Evolutionary conservation across 2,888 invertebrate species (phyloP).

Genomic region (Girardia tigrina): DNA sequence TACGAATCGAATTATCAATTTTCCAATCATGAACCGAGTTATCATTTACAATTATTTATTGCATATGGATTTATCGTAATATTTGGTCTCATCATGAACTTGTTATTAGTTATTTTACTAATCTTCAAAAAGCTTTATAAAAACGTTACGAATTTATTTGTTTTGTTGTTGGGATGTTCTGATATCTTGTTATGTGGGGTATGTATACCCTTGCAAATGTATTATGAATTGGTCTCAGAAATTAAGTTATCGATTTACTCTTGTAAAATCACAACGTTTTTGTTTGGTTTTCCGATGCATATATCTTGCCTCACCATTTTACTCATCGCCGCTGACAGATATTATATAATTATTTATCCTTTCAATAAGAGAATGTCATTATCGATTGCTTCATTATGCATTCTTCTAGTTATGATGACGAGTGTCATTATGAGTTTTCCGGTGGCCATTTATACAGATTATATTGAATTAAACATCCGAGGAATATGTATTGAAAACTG

Average conservation of each 20-base stretch:
- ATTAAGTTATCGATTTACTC: neutral
- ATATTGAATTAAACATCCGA: neutral
- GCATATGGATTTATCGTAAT: neutral
- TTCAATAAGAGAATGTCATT: conserved; percentile 25
- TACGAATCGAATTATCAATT: no score
- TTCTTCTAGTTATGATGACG: neutral
- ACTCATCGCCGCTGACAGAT: conserved; percentile 31
- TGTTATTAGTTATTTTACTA: neutral
- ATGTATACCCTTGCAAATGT: conserved; percentile 28
- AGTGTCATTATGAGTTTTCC: conserved; percentile 27
- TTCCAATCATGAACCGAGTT: neutral
- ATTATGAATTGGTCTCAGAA: neutral
- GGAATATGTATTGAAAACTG: conserved; percentile 34
- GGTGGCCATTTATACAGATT: neutral
- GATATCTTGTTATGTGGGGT: conserved; percentile 31
- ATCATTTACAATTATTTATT: neutral
- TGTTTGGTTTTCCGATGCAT: conserved; percentile 31
- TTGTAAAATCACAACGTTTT: conserved; percentile 19
- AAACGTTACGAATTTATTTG: conserved; percentile 35
- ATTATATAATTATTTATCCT: conserved; percentile 33
- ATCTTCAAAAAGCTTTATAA: neutral
- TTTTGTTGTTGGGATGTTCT: conserved; percentile 25
- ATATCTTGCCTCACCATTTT: conserved; percentile 28
- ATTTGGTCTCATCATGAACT: neutral
- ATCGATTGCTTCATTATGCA: neutral